Evolutionary conservation across 1,140 invertebrate species (phyloP).

Genomic region (Tachypleus tridentatus): DNA sequence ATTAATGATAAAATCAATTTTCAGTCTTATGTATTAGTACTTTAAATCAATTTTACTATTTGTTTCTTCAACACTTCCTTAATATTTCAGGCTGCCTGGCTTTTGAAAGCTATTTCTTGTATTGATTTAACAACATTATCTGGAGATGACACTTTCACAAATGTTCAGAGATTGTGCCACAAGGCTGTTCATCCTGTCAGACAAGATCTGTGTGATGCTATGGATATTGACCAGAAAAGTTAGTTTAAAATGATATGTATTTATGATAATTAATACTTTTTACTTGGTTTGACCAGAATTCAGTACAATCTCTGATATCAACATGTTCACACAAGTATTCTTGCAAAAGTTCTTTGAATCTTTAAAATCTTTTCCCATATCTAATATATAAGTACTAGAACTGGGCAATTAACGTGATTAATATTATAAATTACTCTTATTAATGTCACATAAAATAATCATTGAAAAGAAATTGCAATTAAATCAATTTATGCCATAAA

Average conservation of each 20-base stretch:
- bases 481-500: no score
- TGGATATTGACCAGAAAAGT: slow-evolving; percentile 31
- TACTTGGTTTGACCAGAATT: not conserved
- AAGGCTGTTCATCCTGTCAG: slow-evolving; percentile 53
- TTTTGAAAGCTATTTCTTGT: slow-evolving; percentile 63
- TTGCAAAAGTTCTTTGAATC: not conserved
- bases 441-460: no score
- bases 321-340: slow-evolving; percentile 6
- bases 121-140: slow-evolving; percentile 86
- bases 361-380: not conserved
- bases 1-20: no score
- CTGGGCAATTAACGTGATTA: no score
- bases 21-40: no score
- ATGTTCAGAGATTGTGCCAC: slow-evolving; percentile 62
- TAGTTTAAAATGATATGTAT: not conserved
- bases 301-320: slow-evolving; percentile 9
- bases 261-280: no score
- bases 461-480: no score
- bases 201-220: slow-evolving; percentile 33
- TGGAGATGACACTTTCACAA: slow-evolving; percentile 73
- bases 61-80: not conserved
- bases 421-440: no score
- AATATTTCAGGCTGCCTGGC: slow-evolving; percentile 48
- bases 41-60: no score
- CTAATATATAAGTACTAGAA: no score